These are phyloP conservation scores for Papilio gigon DNA, from an alignment of 2,888 invertebrate genomes.

Conservation along the genomic window DNA sequence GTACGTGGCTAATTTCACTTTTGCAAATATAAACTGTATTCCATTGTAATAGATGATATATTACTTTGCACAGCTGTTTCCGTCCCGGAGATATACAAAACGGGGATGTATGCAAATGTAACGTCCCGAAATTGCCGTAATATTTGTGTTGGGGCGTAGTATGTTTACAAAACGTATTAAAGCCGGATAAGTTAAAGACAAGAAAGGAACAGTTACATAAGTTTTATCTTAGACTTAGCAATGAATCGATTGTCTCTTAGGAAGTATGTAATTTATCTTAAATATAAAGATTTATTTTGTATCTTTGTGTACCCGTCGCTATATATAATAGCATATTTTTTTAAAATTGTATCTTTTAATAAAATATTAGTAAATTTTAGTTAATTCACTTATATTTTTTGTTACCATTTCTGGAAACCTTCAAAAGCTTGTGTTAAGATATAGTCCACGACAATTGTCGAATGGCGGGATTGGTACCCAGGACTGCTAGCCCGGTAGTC, in stretches of 20 bases:
- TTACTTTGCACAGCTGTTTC: constrained; percentile 12
- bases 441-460: too few species aligned
- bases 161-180: constrained; percentile 13
- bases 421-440: too few species aligned
- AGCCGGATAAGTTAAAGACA: constrained; percentile 10
- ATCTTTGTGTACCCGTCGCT: too few species aligned
- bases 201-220: constrained; percentile 14
- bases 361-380: too few species aligned
- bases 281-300: too few species aligned
- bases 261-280: too few species aligned
- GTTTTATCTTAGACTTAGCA: neutral
- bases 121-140: constrained; percentile 23
- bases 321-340: too few species aligned
- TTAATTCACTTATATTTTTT: too few species aligned
- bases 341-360: too few species aligned
- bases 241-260: neutral
- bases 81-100: constrained; percentile 15
- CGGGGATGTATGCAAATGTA: constrained; percentile 32
- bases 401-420: too few species aligned
- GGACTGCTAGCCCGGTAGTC: too few species aligned
- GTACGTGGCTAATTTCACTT: constrained; percentile 4
- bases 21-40: constrained; percentile 11
- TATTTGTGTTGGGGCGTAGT: constrained; percentile 3
- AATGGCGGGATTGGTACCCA: too few species aligned
- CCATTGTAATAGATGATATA: constrained; percentile 14